A percentile compares a stretch with the other conserved stretches of the same genome.
Evolutionary conservation across 1,140 invertebrate genomes (phyloP).

Genomic region (Pseudobourletiella spinata): DNA sequence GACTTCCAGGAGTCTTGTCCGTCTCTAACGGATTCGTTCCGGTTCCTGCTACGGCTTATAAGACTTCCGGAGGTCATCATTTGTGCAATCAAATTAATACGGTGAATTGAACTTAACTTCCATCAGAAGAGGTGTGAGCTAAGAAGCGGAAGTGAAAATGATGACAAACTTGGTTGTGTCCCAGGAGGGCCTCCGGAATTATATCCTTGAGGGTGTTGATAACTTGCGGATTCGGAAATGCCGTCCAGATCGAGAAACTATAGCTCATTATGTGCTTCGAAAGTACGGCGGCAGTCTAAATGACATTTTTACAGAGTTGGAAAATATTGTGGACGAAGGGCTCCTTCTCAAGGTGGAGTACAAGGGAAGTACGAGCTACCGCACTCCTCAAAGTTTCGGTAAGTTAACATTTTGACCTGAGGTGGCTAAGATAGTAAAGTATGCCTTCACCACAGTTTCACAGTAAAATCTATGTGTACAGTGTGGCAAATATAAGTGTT

Average conservation of each 20-base stretch:
- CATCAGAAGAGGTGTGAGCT: no score
- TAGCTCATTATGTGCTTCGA: slow-evolving; percentile 66
- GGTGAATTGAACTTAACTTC: no score
- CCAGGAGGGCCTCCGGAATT: slow-evolving; percentile 30
- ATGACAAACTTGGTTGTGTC: not conserved
- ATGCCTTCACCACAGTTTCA: not conserved
- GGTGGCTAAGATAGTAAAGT: slow-evolving; percentile 36
- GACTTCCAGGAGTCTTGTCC: no score
- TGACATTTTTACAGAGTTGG: slow-evolving; percentile 63
- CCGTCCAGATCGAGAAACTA: slow-evolving; percentile 67
- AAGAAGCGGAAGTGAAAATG: not conserved
- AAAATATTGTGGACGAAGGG: slow-evolving; percentile 62
- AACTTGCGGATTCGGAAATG: slow-evolving; percentile 70
- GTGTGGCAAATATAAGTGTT: no score
- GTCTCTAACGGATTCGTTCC: no score
- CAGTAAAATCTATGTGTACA: not conserved
- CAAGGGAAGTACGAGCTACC: slow-evolving; percentile 72
- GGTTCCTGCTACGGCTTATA: no score
- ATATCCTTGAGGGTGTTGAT: slow-evolving; percentile 74
- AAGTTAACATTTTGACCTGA: slow-evolving; percentile 42
- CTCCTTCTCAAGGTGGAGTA: slow-evolving; percentile 75
- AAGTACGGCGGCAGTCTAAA: slow-evolving; percentile 37
- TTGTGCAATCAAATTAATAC: no score
- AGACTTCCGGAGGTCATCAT: no score
- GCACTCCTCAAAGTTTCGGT: slow-evolving; percentile 55